A percentile compares a stretch with the other conserved stretches of the same genome.
Conservation (phyloP, 2,797 vertebrate species). For the Babyrousa celebensis region DNA sequence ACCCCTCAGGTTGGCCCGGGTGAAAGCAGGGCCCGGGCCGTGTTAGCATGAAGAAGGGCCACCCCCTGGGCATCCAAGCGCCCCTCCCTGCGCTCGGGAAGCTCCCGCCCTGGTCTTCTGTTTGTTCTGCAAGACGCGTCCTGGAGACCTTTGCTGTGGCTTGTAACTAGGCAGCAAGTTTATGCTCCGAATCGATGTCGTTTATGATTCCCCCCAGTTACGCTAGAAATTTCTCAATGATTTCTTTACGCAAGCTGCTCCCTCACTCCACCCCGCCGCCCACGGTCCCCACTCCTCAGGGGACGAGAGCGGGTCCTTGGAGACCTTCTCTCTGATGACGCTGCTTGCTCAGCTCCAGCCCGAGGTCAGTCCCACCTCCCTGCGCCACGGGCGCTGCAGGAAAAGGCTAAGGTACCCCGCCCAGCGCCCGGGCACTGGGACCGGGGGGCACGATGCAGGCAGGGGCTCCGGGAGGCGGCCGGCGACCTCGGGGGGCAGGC, state of each 20-base stretch:
- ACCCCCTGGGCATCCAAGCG: neutral
- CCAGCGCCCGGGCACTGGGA: no score
- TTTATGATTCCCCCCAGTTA: constrained; percentile 52
- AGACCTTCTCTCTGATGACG: neutral
- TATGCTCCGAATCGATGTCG: neutral
- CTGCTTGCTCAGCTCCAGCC: neutral
- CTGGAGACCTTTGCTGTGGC: neutral
- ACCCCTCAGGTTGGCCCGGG: constrained; percentile 5
- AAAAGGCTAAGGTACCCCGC: no score
- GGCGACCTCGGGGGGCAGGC: no score
- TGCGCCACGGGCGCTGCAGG: no score
- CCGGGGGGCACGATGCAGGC: no score
- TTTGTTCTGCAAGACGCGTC: neutral
- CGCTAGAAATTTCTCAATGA: constrained; percentile 51
- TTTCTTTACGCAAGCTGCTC: neutral
- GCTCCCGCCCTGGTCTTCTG: accelerated
- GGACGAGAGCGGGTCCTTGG: neutral
- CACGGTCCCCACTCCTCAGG: neutral
- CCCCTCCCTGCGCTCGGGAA: accelerated
- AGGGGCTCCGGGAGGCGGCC: neutral
- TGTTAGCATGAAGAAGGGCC: constrained; percentile 57
- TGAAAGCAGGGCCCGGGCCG: neutral
- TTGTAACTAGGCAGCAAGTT: constrained; percentile 54
- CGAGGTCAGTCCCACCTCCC: no score
- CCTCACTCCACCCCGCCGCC: neutral